Evolutionary conservation across 2,888 invertebrate genomes (phyloP).

Genomic region (Andrena praecox): DNA sequence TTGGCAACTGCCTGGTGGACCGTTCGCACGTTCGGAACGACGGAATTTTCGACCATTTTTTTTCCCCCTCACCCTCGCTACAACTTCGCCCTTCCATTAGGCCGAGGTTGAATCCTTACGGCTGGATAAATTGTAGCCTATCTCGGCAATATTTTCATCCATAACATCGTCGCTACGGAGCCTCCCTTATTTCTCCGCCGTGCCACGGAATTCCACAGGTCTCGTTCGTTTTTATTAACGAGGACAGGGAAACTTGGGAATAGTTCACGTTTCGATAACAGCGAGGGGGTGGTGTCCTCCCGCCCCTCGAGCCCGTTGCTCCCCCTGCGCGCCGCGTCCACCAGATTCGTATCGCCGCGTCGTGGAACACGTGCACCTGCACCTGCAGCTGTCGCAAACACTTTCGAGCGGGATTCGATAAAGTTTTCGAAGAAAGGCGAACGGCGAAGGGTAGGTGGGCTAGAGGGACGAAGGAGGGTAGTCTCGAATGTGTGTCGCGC

Average conservation of each 20-base stretch:
- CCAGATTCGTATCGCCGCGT: constrained; percentile 37
- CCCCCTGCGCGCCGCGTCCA: constrained; percentile 9
- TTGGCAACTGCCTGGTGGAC: constrained; percentile 39
- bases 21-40: constrained; percentile 25
- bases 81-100: neutral
- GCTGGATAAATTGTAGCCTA: neutral
- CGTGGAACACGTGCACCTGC: constrained; percentile 62
- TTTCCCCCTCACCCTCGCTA: neutral
- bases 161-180: neutral
- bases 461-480: constrained; percentile 24
- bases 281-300: neutral
- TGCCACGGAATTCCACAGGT: neutral
- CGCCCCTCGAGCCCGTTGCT: neutral
- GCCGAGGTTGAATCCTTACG: neutral
- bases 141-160: neutral
- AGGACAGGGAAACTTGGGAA: constrained; percentile 53
- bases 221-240: constrained; percentile 4
- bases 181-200: neutral
- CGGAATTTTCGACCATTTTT: constrained; percentile 1
- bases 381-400: constrained; percentile 75
- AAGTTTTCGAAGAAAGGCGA: constrained; percentile 62
- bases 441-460: neutral
- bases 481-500: constrained; percentile 3
- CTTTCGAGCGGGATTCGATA: constrained; percentile 69
- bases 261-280: constrained; percentile 65